Evolutionary conservation across 2,888 invertebrate genomes (phyloP), one percentile per base, ranked within the genome.

Genomic region (Orthonevra nobilis): DNA sequence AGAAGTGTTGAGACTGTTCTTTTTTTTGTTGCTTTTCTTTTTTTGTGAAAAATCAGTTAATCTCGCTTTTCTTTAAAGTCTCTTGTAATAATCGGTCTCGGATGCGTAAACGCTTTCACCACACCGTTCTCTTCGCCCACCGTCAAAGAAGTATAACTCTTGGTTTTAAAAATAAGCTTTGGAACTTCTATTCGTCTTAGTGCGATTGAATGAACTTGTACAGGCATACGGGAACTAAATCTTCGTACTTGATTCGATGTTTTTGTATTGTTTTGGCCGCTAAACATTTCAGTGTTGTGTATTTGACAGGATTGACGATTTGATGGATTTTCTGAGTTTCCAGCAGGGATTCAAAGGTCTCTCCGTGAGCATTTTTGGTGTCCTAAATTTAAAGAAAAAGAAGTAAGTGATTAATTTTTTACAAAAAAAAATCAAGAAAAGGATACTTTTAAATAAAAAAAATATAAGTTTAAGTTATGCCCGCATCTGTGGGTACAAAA

Each of bases 221-320:
- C 15, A 92, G 86, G 75, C 90, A 90, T 58, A 88, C 88, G 0
- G 92, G 92, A 19, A 92, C 90, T 2, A 89, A 87, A 63, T 91
- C 90, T 63, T 90, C 89, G 87, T 93, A 94, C 0, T 92, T 92
- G 66, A 94, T 92, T 82, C 91, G 90, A 87, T 93, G 92, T 87
- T 92, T 92, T 86, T 92, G 92, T 63, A 98, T 93, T 2, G 93
- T 93, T 82, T 94, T 91, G 7, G 97, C 96, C 9, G 97, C 95
- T 70, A 96, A 91, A 87, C 97, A 98, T 85, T 94, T 93, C 82
- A 98, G 91, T 72, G 93, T 92, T 42, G 94, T 94, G 88, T 94
- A 94, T 81, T 92, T 92, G 46, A 96, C 90, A 4, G 94, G 94
- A 89, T 95, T 95, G 40, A 95, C 92, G 81, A 94, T 90, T 83